phyloP scores from a whole-genome alignment of 1,140 invertebrate genomes.

The Drosophila miranda region DNA sequence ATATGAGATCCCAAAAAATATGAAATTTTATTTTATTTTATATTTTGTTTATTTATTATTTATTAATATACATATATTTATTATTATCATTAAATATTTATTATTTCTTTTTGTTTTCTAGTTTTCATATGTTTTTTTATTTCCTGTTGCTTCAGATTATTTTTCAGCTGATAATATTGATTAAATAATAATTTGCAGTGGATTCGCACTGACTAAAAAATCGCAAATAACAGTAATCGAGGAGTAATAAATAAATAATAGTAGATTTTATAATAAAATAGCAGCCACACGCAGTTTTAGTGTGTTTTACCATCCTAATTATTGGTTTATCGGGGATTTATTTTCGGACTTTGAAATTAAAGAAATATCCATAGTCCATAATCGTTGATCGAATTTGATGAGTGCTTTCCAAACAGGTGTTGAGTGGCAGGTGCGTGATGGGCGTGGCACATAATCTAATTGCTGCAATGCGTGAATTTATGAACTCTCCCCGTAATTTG shows the following conservation, averaged over 20 bases:
- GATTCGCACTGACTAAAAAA: slow-evolving; percentile 5
- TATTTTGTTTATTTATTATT: too few relatives aligned
- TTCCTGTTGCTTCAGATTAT: slow-evolving; percentile 10
- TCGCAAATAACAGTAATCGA: not conserved
- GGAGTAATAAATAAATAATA: too few relatives aligned
- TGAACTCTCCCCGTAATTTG: slow-evolving; percentile 65
- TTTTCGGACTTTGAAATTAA: not conserved
- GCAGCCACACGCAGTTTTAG: too few relatives aligned
- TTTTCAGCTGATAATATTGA: slow-evolving; percentile 11
- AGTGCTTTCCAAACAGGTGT: slow-evolving; percentile 33
- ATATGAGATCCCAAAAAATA: too few relatives aligned
- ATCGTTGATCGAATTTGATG: not conserved
- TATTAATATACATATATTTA: too few relatives aligned
- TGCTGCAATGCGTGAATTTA: slow-evolving; percentile 60
- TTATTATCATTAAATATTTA: too few relatives aligned
- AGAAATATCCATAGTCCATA: too few relatives aligned
- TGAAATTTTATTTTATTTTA: too few relatives aligned
- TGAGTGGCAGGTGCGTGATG: slow-evolving; percentile 43
- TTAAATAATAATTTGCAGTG: slow-evolving; percentile 25
- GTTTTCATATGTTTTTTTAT: not conserved
- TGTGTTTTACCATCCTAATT: too few relatives aligned
- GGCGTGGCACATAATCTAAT: slow-evolving; percentile 67
- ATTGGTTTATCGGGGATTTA: too few relatives aligned
- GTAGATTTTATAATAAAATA: not conserved
- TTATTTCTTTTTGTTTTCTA: not conserved